Evolutionary conservation across 2,113 vertebrate genomes (phyloP), one percentile per base, ranked within the genome.

Genomic region (Stegastes partitus): DNA sequence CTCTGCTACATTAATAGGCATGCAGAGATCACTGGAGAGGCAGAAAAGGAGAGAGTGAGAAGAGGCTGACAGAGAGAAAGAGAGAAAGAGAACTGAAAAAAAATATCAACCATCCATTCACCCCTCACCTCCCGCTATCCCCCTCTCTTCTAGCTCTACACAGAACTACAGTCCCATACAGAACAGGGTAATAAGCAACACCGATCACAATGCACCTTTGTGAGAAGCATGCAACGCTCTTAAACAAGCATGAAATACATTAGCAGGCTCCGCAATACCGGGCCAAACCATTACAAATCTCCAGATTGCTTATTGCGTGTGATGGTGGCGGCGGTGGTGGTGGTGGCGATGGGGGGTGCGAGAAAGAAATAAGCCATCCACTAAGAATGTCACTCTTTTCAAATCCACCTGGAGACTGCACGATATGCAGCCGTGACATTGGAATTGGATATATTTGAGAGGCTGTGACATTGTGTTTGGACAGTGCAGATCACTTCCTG

Each of bases 1-100:
- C 97, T 94, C 92, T 71, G 94, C 95, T 94, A 95, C 93, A 93
- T 95, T 94, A 94, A 95, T 91, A 94, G 95, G 91, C 85, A 87
- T 91, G 89, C 83, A 87, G 89, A 93, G 91, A 90, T 92, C 87
- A 91, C 87, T 66, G 71, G 73, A 79, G 79, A 88, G 77, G 75
- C 61, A 77, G 82, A 65, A 66, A 71, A 66, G 66, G 78, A 77
- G 81, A 73, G 81, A 71, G 83, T 73, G 75, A 84, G 78, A 69
- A 68, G 85, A 88, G 81, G 80, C 68, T 85, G 86, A 81, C 72
- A 85, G 83, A 82, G 72, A 65, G 54, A 65, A n/a, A n/a, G 55
- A 69, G 66, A 64, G 65, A 8, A 66, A 75, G 49, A 85, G 15
- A 78, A 66, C 58, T 21, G 23, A 70, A 72, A 80, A 69, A 82